A percentile compares a stretch with the other conserved stretches of the same genome.
These are phyloP conservation scores for Rhinophrynus dorsalis DNA, from an alignment of 2,797 vertebrate species.

Conservation along the genomic window DNA sequence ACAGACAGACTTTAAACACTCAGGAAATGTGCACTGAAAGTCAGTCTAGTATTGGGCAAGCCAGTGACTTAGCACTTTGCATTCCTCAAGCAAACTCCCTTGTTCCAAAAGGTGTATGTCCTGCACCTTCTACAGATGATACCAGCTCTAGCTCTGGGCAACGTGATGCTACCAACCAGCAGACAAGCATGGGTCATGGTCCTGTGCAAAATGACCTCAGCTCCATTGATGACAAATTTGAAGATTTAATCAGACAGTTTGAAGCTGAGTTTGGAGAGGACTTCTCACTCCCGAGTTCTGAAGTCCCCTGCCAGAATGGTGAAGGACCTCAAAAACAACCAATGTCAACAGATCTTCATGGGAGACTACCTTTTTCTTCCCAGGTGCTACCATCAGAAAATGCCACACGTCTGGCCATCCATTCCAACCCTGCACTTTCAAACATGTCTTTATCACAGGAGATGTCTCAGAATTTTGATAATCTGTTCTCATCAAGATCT, in stretches of 20 bases:
- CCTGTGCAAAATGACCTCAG: conserved; percentile 62
- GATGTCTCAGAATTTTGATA: conserved; percentile 60
- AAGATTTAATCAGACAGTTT: conserved; percentile 93
- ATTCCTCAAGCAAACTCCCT: conserved; percentile 47
- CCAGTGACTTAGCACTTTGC: conserved; percentile 47
- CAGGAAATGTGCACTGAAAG: conserved; percentile 83
- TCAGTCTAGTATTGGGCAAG: conserved; percentile 27
- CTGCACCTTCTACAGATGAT: conserved; percentile 60
- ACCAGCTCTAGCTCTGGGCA: conserved; percentile 20
- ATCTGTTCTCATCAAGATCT: conserved; percentile 74
- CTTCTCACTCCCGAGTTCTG: conserved; percentile 62
- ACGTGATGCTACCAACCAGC: conserved; percentile 21
- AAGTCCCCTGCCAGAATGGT: conserved; percentile 57
- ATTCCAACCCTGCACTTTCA: conserved; percentile 17
- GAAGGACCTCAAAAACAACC: conserved; percentile 56
- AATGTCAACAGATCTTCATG: conserved; percentile 49
- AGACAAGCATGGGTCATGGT: conserved; percentile 35
- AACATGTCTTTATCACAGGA: conserved; percentile 52
- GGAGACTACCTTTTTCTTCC: conserved; percentile 19
- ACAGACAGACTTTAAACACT: conserved; percentile 81
- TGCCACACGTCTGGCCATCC: not conserved
- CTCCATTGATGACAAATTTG: conserved; percentile 86
- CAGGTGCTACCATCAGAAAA: not conserved
- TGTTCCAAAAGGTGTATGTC: conserved; percentile 36
- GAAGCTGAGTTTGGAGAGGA: conserved; percentile 90